Percentiles rank a stretch among this genome's conserved stretches.
These are phyloP conservation scores for Trididemnum miniatum DNA, from an alignment of 23 tunicate genomes.

Conservation along the genomic window DNA sequence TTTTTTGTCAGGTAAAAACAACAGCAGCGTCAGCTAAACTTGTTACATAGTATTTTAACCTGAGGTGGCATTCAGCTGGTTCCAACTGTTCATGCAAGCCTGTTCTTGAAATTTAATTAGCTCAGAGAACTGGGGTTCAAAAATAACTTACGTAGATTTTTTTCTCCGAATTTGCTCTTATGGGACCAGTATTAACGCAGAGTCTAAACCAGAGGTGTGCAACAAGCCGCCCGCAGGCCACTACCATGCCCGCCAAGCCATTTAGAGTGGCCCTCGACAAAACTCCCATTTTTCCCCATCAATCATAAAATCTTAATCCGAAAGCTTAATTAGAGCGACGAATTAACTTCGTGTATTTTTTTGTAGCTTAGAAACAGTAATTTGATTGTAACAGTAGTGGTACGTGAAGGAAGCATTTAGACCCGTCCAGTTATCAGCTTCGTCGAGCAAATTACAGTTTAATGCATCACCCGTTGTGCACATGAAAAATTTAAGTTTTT, in stretches of 20 bases:
- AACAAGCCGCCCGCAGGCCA: constrained; percentile 1
- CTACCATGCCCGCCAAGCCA: constrained; percentile 5
- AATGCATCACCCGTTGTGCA: background rate
- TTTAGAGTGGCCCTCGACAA: constrained; percentile 14
- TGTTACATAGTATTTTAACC: too few species aligned
- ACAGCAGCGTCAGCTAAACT: too few species aligned
- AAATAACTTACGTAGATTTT: too few species aligned
- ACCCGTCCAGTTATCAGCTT: background rate
- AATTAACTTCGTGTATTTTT: background rate
- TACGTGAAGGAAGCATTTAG: background rate
- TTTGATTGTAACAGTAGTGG: background rate
- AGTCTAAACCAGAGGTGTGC: constrained; percentile 16
- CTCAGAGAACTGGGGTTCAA: too few species aligned
- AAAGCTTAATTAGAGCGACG: background rate
- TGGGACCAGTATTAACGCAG: too few species aligned
- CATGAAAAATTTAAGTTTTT: background rate
- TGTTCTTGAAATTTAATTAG: too few species aligned
- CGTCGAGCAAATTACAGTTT: background rate
- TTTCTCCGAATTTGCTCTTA: too few species aligned
- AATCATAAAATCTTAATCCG: background rate
- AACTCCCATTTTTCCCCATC: background rate
- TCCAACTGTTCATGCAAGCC: too few species aligned
- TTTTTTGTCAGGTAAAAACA: too few species aligned
- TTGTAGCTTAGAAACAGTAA: background rate
- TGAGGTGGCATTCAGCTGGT: too few species aligned